These are phyloP conservation scores for Tetramorium alpestre DNA, from an alignment of 1,140 invertebrate genomes.

Conservation along the genomic window DNA sequence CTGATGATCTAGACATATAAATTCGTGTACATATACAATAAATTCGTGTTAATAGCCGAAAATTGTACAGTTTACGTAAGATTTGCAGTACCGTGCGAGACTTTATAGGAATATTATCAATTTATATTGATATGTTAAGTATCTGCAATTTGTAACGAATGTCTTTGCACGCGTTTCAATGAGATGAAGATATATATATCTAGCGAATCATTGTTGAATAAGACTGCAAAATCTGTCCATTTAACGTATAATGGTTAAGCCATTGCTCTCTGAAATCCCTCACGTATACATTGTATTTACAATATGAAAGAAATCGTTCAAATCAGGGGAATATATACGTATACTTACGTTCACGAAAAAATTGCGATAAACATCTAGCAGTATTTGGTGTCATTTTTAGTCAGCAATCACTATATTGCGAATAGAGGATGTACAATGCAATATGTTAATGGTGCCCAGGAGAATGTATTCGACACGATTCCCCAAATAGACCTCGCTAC, in stretches of 20 bases:
- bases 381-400: constrained; percentile 38
- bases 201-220: constrained; percentile 72
- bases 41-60: constrained; percentile 48
- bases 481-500: neutral
- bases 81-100: constrained; percentile 35
- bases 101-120: constrained; percentile 41
- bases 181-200: constrained; percentile 33
- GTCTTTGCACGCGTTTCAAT: constrained; percentile 42
- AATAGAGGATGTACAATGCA: constrained; percentile 24
- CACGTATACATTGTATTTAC: constrained; percentile 52
- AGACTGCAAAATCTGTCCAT: constrained; percentile 85
- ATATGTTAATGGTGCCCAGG: neutral
- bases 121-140: constrained; percentile 45
- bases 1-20: constrained; percentile 27
- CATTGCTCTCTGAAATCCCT: constrained; percentile 60
- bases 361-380: constrained; percentile 28
- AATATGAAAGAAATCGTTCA: neutral
- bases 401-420: neutral
- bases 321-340: constrained; percentile 43
- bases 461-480: neutral
- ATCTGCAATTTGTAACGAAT: constrained; percentile 22
- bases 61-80: constrained; percentile 55
- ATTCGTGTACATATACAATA: constrained; percentile 47
- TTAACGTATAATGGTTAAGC: constrained; percentile 63
- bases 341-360: constrained; percentile 58